Percentiles rank a stretch among this genome's conserved stretches.
Evolutionary conservation across 2,113 vertebrate species (phyloP).

Genomic region (Albula goreensis): DNA sequence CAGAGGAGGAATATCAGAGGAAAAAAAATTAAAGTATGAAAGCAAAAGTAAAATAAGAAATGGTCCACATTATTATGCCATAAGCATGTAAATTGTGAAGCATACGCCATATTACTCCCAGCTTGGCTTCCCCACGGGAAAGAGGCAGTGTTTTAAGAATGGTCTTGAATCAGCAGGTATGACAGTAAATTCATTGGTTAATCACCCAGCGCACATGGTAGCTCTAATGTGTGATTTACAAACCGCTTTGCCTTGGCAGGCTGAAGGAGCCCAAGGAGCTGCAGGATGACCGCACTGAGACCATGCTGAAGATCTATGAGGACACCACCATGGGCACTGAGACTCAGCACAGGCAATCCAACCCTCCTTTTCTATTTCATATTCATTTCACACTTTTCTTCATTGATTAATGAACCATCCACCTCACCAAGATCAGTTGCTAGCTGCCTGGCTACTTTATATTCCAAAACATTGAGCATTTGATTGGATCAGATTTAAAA

Average conservation of each 20-base stretch:
- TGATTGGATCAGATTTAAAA: too few relatives aligned
- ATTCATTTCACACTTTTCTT: not conserved
- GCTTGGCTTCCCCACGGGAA: too few relatives aligned
- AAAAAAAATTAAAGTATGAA: not conserved
- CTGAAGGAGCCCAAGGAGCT: slow-evolving; percentile 71
- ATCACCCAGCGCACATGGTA: not conserved
- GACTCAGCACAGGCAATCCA: slow-evolving; percentile 61
- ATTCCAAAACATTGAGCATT: too few relatives aligned
- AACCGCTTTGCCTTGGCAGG: slow-evolving; percentile 46
- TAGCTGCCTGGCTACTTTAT: not conserved
- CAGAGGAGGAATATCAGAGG: not conserved
- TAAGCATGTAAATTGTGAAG: not conserved
- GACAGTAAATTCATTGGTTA: not conserved
- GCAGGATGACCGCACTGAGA: slow-evolving; percentile 68
- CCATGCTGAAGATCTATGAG: slow-evolving; percentile 64
- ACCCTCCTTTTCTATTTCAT: not conserved
- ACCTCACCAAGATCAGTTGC: not conserved
- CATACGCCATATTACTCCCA: not conserved
- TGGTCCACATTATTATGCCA: not conserved
- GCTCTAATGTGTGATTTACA: not conserved
- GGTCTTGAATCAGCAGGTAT: too few relatives aligned
- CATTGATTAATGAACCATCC: not conserved
- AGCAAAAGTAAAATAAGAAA: not conserved
- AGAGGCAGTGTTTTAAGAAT: not conserved
- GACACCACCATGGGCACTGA: slow-evolving; percentile 41